Percentiles rank a stretch among this genome's conserved stretches.
These are phyloP conservation scores for Trachymyrmex cornetzi DNA, from an alignment of 1,140 invertebrate genomes.

Conservation along the genomic window DNA sequence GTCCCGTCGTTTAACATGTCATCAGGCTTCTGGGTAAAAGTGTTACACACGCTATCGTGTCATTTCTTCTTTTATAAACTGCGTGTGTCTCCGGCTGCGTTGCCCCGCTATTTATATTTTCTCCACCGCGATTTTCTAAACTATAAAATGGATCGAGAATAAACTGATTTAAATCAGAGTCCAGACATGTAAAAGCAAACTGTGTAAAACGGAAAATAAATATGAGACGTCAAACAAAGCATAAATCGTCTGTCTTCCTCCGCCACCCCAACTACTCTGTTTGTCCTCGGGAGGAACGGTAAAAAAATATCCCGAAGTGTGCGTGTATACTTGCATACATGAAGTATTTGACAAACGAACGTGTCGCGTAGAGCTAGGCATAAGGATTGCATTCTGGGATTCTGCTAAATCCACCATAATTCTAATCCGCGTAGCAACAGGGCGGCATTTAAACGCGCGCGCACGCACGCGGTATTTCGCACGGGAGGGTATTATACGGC, in stretches of 20 bases:
- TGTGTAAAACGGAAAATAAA: not conserved
- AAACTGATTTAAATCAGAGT: not conserved
- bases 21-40: not conserved
- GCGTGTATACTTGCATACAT: not conserved
- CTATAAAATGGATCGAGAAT: not conserved
- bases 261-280: not conserved
- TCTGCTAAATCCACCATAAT: constrained; percentile 40
- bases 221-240: not conserved
- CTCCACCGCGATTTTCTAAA: not conserved
- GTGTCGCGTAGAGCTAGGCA: not conserved
- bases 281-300: not conserved
- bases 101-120: constrained; percentile 12
- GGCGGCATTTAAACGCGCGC: constrained; percentile 23
- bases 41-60: not conserved
- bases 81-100: not conserved
- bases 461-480: not conserved
- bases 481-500: not conserved
- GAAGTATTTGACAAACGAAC: not conserved
- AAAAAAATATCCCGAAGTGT: not conserved
- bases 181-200: constrained; percentile 5
- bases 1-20: not conserved
- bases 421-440: constrained; percentile 56
- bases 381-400: constrained; percentile 22
- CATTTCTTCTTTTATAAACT: not conserved
- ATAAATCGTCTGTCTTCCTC: not conserved